Base-by-base conservation (phyloP, 1,140 invertebrate genomes). In the Magallana gigas region DNA sequence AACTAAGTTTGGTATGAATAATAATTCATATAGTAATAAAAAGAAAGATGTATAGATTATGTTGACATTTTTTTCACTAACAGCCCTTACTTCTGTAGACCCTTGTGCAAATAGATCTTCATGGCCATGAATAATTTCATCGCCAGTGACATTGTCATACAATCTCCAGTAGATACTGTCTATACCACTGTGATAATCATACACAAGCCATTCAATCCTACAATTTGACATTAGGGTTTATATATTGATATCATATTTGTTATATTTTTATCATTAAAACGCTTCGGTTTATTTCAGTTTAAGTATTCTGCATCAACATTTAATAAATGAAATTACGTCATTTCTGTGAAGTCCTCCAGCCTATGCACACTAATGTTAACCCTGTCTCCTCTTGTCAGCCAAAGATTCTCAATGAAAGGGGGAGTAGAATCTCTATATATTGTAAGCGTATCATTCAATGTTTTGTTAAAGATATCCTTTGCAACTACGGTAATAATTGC, bases 141-240 rank as follows among this genome's bases (percentile, higher is more conserved):
- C 56, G 18, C 88, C 88, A 1, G 88, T 89, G 68, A 80, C 87
- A 56, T 89, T 89, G 57, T 91, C 91, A 57, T 88, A 87, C 29
- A 91, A 59, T 14, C 85, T 87, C 91, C 91, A 91, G 29, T 86
- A 85, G 1, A 91, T 85, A 16, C 86, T 88, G 6, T 89, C 64
- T 84, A 91, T 23, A 29, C 91, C 91, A 60, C 91, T 91, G 71
- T 91, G 88, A 59, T 87, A 84, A 82, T 91, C 91, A 84, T 89
- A 91, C 1, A 86, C 90, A 14, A 87, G 58, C 91, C 91, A 91
- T 64, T 91, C 91, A 12, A 91, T 89, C 7, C 91, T 91, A 87
- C 56, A 87, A 84, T 58, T 48, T 48, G 36, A 48, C 1, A 48
- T 48, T 48, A 48, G 2, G 5, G 5, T 48, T 48, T 48, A 48